phyloP scores from a whole-genome alignment of 2,888 invertebrate genomes.

The Machimus rusticus region DNA sequence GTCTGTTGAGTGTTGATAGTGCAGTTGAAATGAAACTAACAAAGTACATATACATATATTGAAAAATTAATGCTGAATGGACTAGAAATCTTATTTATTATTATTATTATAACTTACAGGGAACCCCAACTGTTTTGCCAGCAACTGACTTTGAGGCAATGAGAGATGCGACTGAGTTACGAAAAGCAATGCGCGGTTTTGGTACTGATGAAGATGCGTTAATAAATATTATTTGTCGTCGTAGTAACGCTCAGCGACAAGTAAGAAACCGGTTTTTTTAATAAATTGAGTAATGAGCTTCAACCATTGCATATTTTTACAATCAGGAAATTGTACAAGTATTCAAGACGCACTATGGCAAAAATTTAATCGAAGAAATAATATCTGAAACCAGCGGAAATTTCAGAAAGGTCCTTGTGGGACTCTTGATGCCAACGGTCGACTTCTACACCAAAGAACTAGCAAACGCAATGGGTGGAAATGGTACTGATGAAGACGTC shows the following conservation, averaged over 20 bases:
- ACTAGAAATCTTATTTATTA: not conserved
- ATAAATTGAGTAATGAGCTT: conserved; percentile 60
- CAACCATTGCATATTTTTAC: not conserved
- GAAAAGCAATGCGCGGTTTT: conserved; percentile 88
- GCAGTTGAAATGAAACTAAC: no score
- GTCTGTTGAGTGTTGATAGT: no score
- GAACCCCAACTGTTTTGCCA: conserved; percentile 75
- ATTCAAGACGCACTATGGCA: conserved; percentile 62
- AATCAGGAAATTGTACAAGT: conserved; percentile 59
- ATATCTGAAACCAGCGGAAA: conserved; percentile 89
- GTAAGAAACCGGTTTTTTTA: conserved; percentile 64
- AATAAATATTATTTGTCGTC: conserved; percentile 81
- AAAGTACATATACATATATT: no score
- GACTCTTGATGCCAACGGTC: conserved; percentile 83
- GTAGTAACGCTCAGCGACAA: conserved; percentile 85
- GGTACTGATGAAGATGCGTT: conserved; percentile 92
- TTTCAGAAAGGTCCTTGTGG: conserved; percentile 83
- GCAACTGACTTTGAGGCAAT: conserved; percentile 80
- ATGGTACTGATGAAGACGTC: conserved; percentile 85
- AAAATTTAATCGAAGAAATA: conserved; percentile 81
- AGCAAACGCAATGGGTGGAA: conserved; percentile 82
- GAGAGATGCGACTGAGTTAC: conserved; percentile 78
- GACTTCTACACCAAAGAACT: conserved; percentile 83
- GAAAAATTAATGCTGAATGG: no score
- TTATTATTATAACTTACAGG: conserved; percentile 51